phyloP scores from a whole-genome alignment of 1,140 invertebrate species.

The Drosophila obscura region DNA sequence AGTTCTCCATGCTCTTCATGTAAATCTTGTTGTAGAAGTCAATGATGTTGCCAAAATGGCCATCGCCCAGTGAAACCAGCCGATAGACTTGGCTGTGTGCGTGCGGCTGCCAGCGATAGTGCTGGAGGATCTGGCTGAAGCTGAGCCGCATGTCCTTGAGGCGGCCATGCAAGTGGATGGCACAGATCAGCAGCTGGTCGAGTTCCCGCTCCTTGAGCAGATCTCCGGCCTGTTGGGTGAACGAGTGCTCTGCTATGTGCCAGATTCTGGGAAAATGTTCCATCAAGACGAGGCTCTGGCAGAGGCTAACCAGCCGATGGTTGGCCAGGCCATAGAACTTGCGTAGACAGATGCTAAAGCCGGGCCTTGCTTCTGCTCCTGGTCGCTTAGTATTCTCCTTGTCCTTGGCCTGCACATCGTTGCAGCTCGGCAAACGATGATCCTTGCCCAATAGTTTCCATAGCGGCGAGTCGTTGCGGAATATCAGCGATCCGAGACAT shows the following conservation, averaged over 20 bases:
- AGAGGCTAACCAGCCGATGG: constrained; percentile 94
- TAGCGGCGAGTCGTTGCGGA: constrained; percentile 93
- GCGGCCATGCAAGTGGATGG: constrained; percentile 96
- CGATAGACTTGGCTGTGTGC: constrained; percentile 95
- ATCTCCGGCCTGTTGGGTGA: constrained; percentile 88
- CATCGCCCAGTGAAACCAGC: constrained; percentile 88
- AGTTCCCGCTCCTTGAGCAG: constrained; percentile 94
- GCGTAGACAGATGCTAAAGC: constrained; percentile 52
- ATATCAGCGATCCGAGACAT: constrained; percentile 96
- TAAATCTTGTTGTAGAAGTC: constrained; percentile 60
- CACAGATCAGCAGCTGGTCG: constrained; percentile 98
- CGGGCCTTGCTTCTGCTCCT: background rate
- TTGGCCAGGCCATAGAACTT: constrained; percentile 96
- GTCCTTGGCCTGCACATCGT: constrained; percentile 84
- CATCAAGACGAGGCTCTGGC: constrained; percentile 89
- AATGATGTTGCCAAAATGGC: constrained; percentile 46
- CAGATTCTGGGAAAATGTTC: constrained; percentile 93
- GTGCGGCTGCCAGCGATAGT: constrained; percentile 95
- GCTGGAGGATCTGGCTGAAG: constrained; percentile 96
- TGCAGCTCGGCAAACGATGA: constrained; percentile 86
- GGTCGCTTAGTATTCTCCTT: constrained; percentile 70
- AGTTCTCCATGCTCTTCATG: constrained; percentile 39
- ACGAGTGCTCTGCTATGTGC: constrained; percentile 96
- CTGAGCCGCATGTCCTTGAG: constrained; percentile 85
- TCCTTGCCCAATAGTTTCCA: constrained; percentile 88